Base-by-base conservation (phyloP, 1,140 invertebrate species). In the Drosophila aff. region DNA sequence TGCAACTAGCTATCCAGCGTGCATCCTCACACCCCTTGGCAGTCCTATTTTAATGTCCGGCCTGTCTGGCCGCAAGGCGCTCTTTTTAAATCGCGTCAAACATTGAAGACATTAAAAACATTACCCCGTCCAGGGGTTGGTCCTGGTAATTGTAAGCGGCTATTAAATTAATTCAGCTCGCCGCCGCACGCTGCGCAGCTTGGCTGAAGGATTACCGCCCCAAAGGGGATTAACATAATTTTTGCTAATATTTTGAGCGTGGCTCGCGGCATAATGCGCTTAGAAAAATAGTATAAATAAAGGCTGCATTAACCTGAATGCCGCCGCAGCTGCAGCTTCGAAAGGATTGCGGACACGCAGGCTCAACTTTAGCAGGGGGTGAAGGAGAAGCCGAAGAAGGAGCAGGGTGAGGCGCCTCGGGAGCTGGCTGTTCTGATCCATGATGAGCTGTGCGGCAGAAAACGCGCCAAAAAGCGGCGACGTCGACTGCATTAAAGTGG, bases 401-500 rank as follows among this genome's bases (percentile, higher is more conserved):
- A 73, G 43, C 23, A 26, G 49, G 64, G 33, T 40, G 40, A 44
- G 44, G 43, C 46, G 67, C 40, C 28, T 43, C 60, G 58, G 38
- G 59, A 55, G 77, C 62, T 74, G 73, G 68, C 65, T 26, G 65
- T 36, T 53, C 65, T 50, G 63, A 71, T 77, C 71, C 79, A 87
- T 87, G 83, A 89, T 89, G 84, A 83, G 80, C 72, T 74, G 83
- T 67, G 75, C 57, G 55, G 53, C 52, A 52, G 40, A 62, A 81
- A 85, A 73, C 73, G 76, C 81, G 80, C 72, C 80, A 80, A 82
- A 79, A 77, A 61, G 46, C 81, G 59, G 64, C 53, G 47, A 62
- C 49, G 41, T 49, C 80, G 80, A 87, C 83, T 89, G 84, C 83
- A 89, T 80, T 80, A 87, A 87, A 87, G 83, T 87, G 84, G 83